phyloP scores from a whole-genome alignment of 2,113 vertebrate genomes.

The Aspidoscelis tigris region DNA sequence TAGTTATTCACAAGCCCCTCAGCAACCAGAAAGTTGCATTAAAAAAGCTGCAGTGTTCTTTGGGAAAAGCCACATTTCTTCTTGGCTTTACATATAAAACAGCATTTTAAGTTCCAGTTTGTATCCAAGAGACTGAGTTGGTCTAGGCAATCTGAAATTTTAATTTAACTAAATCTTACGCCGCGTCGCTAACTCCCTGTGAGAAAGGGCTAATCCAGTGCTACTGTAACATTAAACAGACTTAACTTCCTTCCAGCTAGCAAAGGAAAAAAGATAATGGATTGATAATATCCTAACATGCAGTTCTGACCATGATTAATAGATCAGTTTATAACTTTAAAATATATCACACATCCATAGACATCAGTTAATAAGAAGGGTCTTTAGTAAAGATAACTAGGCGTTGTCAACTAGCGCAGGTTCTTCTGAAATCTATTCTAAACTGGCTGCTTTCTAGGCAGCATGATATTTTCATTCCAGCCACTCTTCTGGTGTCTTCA shows the following conservation, averaged over 20 bases:
- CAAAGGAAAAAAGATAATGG: constrained; percentile 17
- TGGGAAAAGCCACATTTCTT: constrained; percentile 14
- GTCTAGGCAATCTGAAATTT: background rate
- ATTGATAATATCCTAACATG: constrained; percentile 40
- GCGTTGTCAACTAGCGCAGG: constrained; percentile 15
- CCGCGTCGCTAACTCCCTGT: background rate
- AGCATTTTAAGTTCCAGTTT: constrained; percentile 5
- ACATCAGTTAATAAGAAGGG: constrained; percentile 31
- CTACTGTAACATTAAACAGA: background rate
- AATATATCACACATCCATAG: constrained; percentile 35
- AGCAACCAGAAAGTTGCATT: rapidly evolving
- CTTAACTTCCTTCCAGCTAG: background rate
- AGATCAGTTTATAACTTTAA: constrained; percentile 46
- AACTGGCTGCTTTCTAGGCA: constrained; percentile 39
- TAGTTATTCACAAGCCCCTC: constrained; percentile 4
- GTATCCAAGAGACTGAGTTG: constrained; percentile 23
- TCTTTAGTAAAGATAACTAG: constrained; percentile 14
- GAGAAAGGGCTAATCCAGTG: background rate
- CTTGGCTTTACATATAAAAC: background rate
- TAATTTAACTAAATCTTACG: background rate
- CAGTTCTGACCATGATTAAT: background rate
- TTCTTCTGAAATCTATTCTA: constrained; percentile 11
- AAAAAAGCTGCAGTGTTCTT: background rate
- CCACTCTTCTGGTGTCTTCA: background rate
- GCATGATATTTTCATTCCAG: constrained; percentile 31